Conservation (phyloP, 2,888 invertebrate genomes). For the Heliothis peltigera region DNA sequence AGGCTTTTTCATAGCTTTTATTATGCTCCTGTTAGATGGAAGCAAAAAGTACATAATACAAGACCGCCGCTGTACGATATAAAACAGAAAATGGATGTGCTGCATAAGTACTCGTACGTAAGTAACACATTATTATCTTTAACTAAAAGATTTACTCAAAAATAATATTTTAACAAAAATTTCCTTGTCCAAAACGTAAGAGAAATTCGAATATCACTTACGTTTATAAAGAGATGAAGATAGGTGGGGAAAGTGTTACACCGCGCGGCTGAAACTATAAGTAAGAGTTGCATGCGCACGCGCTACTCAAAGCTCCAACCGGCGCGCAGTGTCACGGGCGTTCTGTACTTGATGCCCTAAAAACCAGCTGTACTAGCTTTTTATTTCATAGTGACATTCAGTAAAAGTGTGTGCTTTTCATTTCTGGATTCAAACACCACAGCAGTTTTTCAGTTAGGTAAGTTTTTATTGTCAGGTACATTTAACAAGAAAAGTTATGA, state of each 20-base stretch:
- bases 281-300: conserved; percentile 76
- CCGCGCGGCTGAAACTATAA: conserved; percentile 82
- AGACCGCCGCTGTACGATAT: background rate
- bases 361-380: conserved; percentile 28
- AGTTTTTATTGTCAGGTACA: conserved; percentile 16
- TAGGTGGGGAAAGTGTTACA: conserved; percentile 87
- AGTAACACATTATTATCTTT: background rate
- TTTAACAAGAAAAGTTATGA: too few species aligned
- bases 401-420: conserved; percentile 64
- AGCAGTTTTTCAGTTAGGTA: conserved; percentile 51
- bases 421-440: conserved; percentile 53
- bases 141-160: background rate
- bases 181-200: conserved; percentile 62
- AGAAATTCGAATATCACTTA: conserved; percentile 68
- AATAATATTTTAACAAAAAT: background rate
- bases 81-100: background rate
- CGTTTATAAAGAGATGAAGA: conserved; percentile 72
- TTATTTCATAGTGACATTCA: conserved; percentile 47
- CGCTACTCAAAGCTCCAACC: conserved; percentile 78
- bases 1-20: background rate
- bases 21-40: background rate
- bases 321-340: conserved; percentile 73
- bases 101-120: background rate
- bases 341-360: conserved; percentile 50
- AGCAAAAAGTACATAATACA: background rate